Evolutionary conservation across 2,888 invertebrate species (phyloP).

Genomic region (Meliscaeva auricollis): DNA sequence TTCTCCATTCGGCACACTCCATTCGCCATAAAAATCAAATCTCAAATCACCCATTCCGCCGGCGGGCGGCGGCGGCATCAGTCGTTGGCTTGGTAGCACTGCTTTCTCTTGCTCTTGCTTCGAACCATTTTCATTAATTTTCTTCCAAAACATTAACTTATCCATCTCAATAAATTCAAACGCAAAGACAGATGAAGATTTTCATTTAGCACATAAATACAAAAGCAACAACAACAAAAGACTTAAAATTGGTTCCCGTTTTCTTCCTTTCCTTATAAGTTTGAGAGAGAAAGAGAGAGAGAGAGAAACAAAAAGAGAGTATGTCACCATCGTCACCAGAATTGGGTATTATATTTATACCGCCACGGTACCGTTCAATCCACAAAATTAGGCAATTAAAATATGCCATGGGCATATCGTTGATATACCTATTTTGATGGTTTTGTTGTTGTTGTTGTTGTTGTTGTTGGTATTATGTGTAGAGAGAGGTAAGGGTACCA

Average conservation of each 20-base stretch:
- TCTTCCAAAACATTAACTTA: constrained; percentile 75
- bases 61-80: no score
- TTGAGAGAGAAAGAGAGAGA: not conserved
- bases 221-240: constrained; percentile 10
- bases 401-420: constrained; percentile 80
- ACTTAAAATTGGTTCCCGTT: constrained; percentile 59
- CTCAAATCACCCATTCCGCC: constrained; percentile 19
- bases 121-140: constrained; percentile 70
- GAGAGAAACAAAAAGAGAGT: no score
- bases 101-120: constrained; percentile 1
- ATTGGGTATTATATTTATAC: constrained; percentile 7
- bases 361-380: constrained; percentile 79
- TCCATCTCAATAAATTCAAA: constrained; percentile 75
- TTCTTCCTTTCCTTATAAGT: not conserved
- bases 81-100: no score
- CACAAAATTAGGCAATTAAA: constrained; percentile 84
- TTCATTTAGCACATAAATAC: constrained; percentile 55
- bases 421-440: no score
- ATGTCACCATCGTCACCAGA: constrained; percentile 9
- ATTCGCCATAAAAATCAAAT: not conserved
- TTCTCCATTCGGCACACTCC: constrained; percentile 63
- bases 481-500: no score
- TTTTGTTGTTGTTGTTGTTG: not conserved
- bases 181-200: constrained; percentile 76
- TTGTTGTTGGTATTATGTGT: constrained; percentile 46